These are phyloP conservation scores for Papilio protenor DNA, from an alignment of 2,888 invertebrate species.

Conservation along the genomic window DNA sequence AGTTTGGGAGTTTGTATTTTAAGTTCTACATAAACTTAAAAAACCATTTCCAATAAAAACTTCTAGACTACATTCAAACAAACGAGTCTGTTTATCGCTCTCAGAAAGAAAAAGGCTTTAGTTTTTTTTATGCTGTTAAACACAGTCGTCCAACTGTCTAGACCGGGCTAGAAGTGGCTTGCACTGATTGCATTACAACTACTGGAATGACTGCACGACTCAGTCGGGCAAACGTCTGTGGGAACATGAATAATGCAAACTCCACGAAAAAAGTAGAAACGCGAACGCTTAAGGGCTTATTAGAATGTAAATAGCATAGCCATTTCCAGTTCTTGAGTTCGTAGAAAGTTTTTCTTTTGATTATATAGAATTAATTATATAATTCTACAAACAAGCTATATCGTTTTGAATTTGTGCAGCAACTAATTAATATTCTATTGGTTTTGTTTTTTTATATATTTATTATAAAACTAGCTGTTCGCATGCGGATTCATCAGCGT, in stretches of 20 bases:
- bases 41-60: background rate
- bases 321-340: constrained; percentile 23
- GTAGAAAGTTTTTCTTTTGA: constrained; percentile 7
- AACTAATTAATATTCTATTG: background rate
- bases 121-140: constrained; percentile 7
- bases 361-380: background rate
- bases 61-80: background rate
- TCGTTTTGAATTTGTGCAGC: background rate
- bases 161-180: constrained; percentile 11
- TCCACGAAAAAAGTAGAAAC: background rate
- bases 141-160: constrained; percentile 2
- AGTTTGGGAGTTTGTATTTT: background rate
- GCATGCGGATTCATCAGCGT: too few relatives aligned
- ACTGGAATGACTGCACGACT: background rate
- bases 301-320: constrained; percentile 25
- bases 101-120: background rate
- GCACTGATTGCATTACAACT: constrained; percentile 6
- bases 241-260: constrained; percentile 24
- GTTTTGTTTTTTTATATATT: too few relatives aligned
- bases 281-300: constrained; percentile 25
- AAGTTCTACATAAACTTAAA: background rate
- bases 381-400: background rate
- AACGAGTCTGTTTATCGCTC: background rate
- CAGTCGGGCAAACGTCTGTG: background rate
- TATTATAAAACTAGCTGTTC: too few relatives aligned